Evolutionary conservation across 1,140 invertebrate species (phyloP).

Genomic region (Drosophila serrata): DNA sequence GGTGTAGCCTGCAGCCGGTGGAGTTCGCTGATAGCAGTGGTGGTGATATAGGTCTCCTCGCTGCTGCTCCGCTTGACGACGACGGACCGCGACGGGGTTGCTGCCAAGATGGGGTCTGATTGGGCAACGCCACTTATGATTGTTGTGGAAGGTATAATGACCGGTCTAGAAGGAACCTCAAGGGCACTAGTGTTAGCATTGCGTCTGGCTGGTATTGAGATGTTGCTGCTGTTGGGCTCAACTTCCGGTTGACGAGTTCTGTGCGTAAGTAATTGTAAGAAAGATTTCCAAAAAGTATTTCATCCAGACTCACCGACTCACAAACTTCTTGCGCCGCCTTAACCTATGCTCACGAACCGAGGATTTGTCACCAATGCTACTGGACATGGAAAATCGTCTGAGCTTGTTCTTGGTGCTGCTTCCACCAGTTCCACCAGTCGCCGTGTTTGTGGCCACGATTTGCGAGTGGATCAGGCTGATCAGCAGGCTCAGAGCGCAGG

Average conservation of each 20-base stretch:
- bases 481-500: constrained; percentile 92
- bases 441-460: constrained; percentile 91
- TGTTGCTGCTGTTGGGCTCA: constrained; percentile 55
- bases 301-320: constrained; percentile 66
- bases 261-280: not conserved
- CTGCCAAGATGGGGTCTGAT: constrained; percentile 17
- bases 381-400: constrained; percentile 72
- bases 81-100: constrained; percentile 1
- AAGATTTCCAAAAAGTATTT: not conserved
- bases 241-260: constrained; percentile 58
- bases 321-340: constrained; percentile 74
- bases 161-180: constrained; percentile 25
- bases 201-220: constrained; percentile 40
- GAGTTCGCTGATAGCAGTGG: constrained; percentile 54
- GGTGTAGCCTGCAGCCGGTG: constrained; percentile 9
- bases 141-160: constrained; percentile 10
- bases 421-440: constrained; percentile 25
- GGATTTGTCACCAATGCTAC: constrained; percentile 65
- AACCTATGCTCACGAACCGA: constrained; percentile 64
- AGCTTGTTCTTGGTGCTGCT: constrained; percentile 70
- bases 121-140: not conserved
- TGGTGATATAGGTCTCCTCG: constrained; percentile 61
- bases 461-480: constrained; percentile 96
- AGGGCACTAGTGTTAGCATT: constrained; percentile 17
- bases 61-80: constrained; percentile 24